phyloP scores from a whole-genome alignment of 2,888 invertebrate genomes.

The Patella caerulea region DNA sequence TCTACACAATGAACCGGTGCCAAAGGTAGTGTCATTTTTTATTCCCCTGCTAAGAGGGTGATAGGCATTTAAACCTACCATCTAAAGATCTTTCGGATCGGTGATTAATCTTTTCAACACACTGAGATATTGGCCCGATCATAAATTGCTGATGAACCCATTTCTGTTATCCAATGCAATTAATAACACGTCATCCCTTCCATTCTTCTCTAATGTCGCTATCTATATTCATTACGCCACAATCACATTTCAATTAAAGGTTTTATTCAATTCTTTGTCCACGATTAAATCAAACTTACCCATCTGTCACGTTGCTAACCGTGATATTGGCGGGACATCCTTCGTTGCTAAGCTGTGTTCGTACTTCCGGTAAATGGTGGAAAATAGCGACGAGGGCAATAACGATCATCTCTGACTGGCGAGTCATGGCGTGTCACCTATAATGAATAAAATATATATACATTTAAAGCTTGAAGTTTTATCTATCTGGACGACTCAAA shows the following conservation, averaged over 20 bases:
- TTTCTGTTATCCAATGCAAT: not conserved
- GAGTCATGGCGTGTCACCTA: not conserved
- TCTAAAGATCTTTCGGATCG: too few species aligned
- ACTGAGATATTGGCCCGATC: not conserved
- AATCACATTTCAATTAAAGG: not conserved
- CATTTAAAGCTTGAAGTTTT: too few species aligned
- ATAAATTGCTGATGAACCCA: not conserved
- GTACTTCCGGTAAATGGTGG: slow-evolving; percentile 1
- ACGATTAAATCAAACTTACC: not conserved
- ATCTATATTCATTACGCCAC: slow-evolving; percentile 2
- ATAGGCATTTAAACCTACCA: too few species aligned
- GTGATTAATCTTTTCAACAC: not conserved
- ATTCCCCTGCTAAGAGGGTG: too few species aligned
- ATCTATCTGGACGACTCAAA: too few species aligned
- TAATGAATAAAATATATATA: too few species aligned
- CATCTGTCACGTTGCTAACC: not conserved
- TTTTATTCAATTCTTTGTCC: not conserved
- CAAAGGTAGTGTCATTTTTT: too few species aligned
- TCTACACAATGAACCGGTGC: not conserved
- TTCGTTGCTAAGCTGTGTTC: slow-evolving; percentile 2
- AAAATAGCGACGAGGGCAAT: not conserved
- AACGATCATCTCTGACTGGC: not conserved
- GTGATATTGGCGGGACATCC: not conserved
- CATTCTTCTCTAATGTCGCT: not conserved
- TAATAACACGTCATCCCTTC: not conserved